Evolutionary conservation across 1,140 invertebrate genomes (phyloP).

Genomic region (Caenorhabditis brenneri): DNA sequence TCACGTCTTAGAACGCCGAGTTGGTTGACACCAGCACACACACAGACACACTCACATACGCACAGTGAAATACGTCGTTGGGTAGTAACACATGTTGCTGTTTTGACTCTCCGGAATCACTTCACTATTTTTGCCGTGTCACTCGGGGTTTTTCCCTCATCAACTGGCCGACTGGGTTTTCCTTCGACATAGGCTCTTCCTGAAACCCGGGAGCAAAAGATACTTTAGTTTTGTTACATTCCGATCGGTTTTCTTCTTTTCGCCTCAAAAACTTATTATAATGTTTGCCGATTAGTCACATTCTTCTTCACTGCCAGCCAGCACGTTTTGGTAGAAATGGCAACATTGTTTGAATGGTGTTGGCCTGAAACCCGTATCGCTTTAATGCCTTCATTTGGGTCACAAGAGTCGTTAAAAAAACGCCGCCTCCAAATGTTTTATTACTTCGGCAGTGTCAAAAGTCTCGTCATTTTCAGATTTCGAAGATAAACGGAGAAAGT

Average conservation of each 20-base stretch:
- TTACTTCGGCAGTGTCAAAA: background rate
- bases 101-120: constrained; percentile 31
- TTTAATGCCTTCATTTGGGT: constrained; percentile 16
- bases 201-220: background rate
- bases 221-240: constrained; percentile 11
- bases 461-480: background rate
- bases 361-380: background rate
- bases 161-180: background rate
- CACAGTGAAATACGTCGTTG: constrained; percentile 31
- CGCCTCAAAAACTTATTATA: background rate
- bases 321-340: background rate
- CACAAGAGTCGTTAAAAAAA: constrained; percentile 10
- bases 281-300: constrained; percentile 24
- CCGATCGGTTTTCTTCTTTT: background rate
- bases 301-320: background rate
- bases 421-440: background rate
- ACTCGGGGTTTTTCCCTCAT: background rate
- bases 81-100: constrained; percentile 41
- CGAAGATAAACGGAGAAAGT: background rate
- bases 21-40: constrained; percentile 33
- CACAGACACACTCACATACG: constrained; percentile 21
- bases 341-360: background rate
- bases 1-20: constrained; percentile 36
- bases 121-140: constrained; percentile 16
- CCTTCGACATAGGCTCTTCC: background rate